These are phyloP conservation scores for Sphinx pinastri DNA, from an alignment of 2,888 invertebrate species.

Conservation along the genomic window DNA sequence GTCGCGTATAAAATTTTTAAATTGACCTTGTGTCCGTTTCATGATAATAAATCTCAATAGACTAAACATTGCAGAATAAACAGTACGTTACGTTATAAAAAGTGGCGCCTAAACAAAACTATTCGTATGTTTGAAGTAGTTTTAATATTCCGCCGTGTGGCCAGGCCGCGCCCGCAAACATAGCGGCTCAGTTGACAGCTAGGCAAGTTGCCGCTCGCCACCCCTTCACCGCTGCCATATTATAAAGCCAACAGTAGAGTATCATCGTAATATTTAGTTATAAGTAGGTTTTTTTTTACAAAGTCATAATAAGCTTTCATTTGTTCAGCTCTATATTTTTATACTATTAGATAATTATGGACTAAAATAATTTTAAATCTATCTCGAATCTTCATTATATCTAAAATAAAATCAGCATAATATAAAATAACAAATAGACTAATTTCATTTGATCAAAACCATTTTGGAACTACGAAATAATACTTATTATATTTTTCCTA, in stretches of 20 bases:
- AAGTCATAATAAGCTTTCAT: no score
- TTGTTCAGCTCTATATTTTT: no score
- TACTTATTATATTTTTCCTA: no score
- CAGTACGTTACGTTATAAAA: constrained; percentile 27
- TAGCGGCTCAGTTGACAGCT: constrained; percentile 26
- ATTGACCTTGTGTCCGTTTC: constrained; percentile 30
- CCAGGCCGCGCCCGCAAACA: constrained; percentile 29
- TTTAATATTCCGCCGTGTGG: constrained; percentile 33
- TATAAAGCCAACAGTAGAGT: constrained; percentile 1
- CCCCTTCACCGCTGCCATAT: constrained; percentile 15
- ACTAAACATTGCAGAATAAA: constrained; percentile 30
- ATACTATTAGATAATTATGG: no score
- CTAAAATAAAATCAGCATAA: no score
- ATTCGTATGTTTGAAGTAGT: constrained; percentile 28
- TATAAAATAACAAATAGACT: no score
- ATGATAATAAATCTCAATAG: constrained; percentile 31
- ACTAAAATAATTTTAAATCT: no score
- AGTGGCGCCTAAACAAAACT: constrained; percentile 29
- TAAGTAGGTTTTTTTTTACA: not conserved
- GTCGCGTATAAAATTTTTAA: constrained; percentile 27
- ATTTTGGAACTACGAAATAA: no score
- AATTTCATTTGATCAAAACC: no score
- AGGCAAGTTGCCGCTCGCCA: constrained; percentile 25
- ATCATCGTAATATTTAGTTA: not conserved
- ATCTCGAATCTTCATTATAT: no score